phyloP scores from a whole-genome alignment of 2,888 invertebrate species.

The Eledona agricola region DNA sequence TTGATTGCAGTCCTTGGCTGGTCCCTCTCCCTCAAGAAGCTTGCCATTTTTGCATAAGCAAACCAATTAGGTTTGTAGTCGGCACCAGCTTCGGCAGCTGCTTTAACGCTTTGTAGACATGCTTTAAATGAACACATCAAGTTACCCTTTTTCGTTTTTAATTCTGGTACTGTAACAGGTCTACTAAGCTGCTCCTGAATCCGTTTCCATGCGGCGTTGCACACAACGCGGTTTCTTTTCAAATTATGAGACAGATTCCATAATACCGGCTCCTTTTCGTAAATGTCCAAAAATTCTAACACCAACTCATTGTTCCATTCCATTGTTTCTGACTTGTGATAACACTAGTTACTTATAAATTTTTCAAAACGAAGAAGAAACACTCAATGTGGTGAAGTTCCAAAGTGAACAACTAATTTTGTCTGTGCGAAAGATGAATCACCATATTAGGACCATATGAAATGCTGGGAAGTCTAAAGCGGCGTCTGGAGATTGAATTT shows the following conservation, averaged over 20 bases:
- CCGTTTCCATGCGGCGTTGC: constrained; percentile 62
- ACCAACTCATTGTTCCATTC: constrained; percentile 58
- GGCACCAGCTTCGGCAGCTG: too few relatives aligned
- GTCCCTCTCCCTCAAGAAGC: constrained; percentile 39
- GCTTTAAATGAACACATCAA: constrained; percentile 64
- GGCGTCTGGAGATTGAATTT: too few relatives aligned
- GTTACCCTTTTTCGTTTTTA: constrained; percentile 65
- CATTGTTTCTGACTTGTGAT: too few relatives aligned
- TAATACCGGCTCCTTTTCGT: constrained; percentile 60
- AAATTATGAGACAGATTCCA: constrained; percentile 63
- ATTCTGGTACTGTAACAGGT: constrained; percentile 57
- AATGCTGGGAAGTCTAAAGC: too few relatives aligned
- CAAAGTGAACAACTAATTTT: too few relatives aligned
- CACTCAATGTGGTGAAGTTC: too few relatives aligned
- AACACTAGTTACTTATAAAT: too few relatives aligned
- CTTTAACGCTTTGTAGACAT: constrained; percentile 55
- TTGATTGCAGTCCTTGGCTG: too few relatives aligned
- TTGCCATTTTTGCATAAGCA: constrained; percentile 25
- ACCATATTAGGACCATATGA: too few relatives aligned
- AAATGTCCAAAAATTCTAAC: constrained; percentile 62
- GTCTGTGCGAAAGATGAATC: too few relatives aligned
- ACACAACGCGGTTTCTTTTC: constrained; percentile 61
- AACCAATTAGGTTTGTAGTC: constrained; percentile 29
- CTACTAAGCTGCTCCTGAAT: constrained; percentile 60
- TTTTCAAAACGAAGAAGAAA: too few relatives aligned